phyloP scores from a whole-genome alignment of 2,113 vertebrate species.

The Mesocricetus auratus region DNA sequence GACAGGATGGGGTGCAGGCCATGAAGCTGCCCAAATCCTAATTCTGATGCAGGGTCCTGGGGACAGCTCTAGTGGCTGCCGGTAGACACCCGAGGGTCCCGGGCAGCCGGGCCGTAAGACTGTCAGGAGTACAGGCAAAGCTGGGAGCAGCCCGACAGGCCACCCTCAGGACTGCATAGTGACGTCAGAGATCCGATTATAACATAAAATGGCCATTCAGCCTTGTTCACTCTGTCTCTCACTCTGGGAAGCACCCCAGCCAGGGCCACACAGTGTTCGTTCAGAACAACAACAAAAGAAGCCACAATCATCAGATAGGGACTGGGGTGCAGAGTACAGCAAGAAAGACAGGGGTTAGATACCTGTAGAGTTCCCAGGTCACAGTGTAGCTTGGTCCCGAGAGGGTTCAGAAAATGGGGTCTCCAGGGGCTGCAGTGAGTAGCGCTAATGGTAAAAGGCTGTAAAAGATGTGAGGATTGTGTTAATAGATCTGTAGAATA shows the following conservation, averaged over 20 bases:
- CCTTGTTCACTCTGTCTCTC: neutral
- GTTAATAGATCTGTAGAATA: neutral
- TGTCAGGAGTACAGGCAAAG: neutral
- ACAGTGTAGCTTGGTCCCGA: neutral
- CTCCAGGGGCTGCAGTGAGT: neutral
- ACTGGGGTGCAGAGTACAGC: neutral
- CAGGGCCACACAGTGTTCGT: neutral
- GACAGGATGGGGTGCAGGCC: too few species aligned
- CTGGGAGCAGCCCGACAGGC: rapidly evolving
- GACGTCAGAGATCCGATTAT: neutral
- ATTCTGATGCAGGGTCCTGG: neutral
- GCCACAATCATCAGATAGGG: neutral
- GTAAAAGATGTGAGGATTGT: neutral
- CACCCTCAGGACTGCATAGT: neutral
- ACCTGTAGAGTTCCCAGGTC: neutral
- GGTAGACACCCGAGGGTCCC: neutral
- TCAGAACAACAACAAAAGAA: neutral
- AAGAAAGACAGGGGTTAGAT: neutral
- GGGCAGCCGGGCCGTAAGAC: neutral
- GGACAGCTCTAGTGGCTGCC: neutral
- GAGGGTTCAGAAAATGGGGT: neutral
- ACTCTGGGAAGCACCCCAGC: neutral
- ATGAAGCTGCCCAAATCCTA: neutral
- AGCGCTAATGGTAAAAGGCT: neutral
- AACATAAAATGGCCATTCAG: neutral